These are phyloP conservation scores for Folsomia manolachei DNA, from an alignment of 2,888 invertebrate genomes.

Conservation along the genomic window DNA sequence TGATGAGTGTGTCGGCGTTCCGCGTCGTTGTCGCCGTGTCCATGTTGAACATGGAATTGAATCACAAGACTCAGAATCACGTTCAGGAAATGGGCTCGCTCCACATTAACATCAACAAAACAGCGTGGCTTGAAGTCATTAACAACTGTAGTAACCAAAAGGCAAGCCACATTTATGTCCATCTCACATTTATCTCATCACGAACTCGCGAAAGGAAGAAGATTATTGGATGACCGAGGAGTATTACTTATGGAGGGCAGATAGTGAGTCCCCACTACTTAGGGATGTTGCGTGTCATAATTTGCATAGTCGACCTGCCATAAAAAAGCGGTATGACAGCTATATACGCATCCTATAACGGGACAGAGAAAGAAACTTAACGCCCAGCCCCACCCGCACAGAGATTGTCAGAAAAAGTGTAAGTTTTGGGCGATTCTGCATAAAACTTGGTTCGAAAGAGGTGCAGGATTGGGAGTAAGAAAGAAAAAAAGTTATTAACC, in stretches of 20 bases:
- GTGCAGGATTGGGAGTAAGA: background rate
- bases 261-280: too few species aligned
- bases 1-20: background rate
- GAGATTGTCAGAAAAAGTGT: background rate
- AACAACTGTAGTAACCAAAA: background rate
- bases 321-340: background rate
- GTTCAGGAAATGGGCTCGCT: conserved; percentile 43
- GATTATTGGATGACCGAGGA: too few species aligned
- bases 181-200: background rate
- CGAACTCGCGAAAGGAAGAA: too few species aligned
- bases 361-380: background rate
- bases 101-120: background rate
- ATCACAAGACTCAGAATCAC: conserved; percentile 39
- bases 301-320: background rate
- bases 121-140: conserved; percentile 39
- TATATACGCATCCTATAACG: background rate
- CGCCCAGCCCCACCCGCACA: background rate
- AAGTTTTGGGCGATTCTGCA: conserved; percentile 3
- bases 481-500: background rate
- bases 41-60: conserved; percentile 15
- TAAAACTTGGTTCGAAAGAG: background rate
- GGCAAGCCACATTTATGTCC: background rate
- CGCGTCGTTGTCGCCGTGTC: background rate
- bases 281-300: too few species aligned
- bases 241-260: too few species aligned